Percentiles rank a stretch among this genome's conserved stretches.
Evolutionary conservation across 1,140 invertebrate genomes (phyloP).

Genomic region (Papilio aristodemus): DNA sequence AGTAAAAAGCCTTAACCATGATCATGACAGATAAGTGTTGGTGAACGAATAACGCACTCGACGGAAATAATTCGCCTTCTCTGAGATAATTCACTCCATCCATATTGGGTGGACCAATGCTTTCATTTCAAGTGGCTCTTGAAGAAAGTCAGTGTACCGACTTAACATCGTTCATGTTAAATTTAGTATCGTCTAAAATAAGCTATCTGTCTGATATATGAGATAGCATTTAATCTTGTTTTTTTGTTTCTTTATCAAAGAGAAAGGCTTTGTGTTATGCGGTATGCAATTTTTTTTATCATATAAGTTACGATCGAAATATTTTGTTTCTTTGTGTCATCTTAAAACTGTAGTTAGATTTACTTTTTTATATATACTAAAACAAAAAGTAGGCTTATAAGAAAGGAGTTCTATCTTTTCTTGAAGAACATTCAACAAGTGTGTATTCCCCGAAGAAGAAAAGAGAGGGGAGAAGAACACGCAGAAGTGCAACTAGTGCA

Average conservation of each 20-base stretch:
- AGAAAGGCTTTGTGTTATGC: no score
- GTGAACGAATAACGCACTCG: background rate
- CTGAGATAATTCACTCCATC: constrained; percentile 4
- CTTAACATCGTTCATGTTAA: background rate
- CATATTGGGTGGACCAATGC: background rate
- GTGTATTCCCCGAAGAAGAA: no score
- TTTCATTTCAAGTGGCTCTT: constrained; percentile 1
- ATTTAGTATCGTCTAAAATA: background rate
- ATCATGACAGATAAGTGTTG: background rate
- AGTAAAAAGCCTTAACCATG: background rate
- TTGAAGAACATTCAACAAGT: no score
- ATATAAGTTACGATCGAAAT: no score
- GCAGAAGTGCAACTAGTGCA: no score
- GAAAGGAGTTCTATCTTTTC: no score
- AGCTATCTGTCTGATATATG: background rate
- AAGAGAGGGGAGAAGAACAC: no score
- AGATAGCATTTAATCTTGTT: background rate
- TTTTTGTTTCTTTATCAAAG: background rate
- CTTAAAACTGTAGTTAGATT: no score
- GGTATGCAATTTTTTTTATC: no score
- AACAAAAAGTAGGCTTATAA: no score
- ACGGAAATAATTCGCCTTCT: constrained; percentile 10
- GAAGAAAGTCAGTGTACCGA: constrained; percentile 1
- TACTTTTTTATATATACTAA: no score
- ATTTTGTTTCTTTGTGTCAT: no score